Evolutionary conservation across 2,888 invertebrate genomes (phyloP).

Genomic region (Drosophila gaucha): DNA sequence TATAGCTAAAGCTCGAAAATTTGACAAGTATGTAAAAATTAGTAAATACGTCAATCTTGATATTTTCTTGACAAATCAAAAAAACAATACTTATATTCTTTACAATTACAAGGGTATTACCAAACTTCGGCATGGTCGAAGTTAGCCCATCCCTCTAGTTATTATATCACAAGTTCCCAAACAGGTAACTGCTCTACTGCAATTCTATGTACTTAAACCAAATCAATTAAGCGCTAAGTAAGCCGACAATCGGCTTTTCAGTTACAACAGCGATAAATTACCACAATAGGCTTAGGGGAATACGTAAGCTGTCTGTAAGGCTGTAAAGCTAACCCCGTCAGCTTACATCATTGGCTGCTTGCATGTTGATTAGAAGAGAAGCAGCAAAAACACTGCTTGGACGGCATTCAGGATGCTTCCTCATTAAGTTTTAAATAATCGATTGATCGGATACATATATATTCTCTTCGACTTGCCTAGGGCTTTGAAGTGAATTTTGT

Average conservation of each 20-base stretch:
- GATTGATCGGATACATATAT: background rate
- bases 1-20: too few relatives aligned
- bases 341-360: slow-evolving; percentile 2
- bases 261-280: background rate
- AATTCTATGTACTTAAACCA: background rate
- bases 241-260: background rate
- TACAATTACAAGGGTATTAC: too few relatives aligned
- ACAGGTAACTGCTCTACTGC: too few relatives aligned
- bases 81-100: too few relatives aligned
- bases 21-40: too few relatives aligned
- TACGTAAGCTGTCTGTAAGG: background rate
- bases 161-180: too few relatives aligned
- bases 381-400: slow-evolving; percentile 32
- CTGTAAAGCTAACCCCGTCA: slow-evolving; percentile 4
- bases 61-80: too few relatives aligned
- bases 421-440: slow-evolving; percentile 32
- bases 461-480: background rate
- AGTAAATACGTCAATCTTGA: too few relatives aligned
- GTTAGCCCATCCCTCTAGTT: too few relatives aligned
- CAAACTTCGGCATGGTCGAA: too few relatives aligned
- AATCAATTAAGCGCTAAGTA: background rate
- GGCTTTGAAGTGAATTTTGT: slow-evolving; percentile 9
- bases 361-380: background rate
- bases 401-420: slow-evolving; percentile 3
- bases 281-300: slow-evolving; percentile 31